Evolutionary conservation across 2,113 vertebrate species (phyloP).

Genomic region (Leptodactylus fuscus): DNA sequence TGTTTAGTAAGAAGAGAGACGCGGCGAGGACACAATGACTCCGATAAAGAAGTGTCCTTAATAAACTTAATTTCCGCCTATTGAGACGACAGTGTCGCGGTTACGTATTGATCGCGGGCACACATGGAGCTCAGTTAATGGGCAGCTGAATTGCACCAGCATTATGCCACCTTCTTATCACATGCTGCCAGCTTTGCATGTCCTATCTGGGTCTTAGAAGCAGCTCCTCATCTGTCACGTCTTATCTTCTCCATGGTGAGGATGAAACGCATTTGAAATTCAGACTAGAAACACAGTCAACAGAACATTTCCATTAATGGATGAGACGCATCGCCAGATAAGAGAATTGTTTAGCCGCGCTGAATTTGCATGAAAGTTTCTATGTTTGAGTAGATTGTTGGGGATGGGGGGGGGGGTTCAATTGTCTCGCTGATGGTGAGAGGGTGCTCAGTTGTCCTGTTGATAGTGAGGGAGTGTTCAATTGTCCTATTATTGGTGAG

Average conservation of each 20-base stretch:
- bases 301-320: conserved; percentile 42
- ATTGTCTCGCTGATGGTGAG: too few relatives aligned
- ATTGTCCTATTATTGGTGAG: too few relatives aligned
- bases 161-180: conserved; percentile 33
- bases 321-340: conserved; percentile 17
- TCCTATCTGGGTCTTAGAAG: conserved; percentile 13
- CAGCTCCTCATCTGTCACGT: conserved; percentile 3
- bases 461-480: too few relatives aligned
- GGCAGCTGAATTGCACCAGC: conserved; percentile 3
- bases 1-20: too few relatives aligned
- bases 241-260: conserved; percentile 15
- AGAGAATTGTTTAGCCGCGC: conserved; percentile 8
- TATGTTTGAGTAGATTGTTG: not conserved
- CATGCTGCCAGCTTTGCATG: conserved; percentile 36
- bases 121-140: not conserved
- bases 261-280: conserved; percentile 31
- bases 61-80: too few relatives aligned
- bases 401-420: not conserved
- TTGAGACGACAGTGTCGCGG: too few relatives aligned
- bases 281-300: conserved; percentile 15
- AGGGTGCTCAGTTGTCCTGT: too few relatives aligned
- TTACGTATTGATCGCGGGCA: not conserved
- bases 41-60: too few relatives aligned
- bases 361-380: not conserved
- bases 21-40: too few relatives aligned